Base-by-base conservation (phyloP, 2,888 invertebrate genomes). In the Micoletzkya japonica region DNA sequence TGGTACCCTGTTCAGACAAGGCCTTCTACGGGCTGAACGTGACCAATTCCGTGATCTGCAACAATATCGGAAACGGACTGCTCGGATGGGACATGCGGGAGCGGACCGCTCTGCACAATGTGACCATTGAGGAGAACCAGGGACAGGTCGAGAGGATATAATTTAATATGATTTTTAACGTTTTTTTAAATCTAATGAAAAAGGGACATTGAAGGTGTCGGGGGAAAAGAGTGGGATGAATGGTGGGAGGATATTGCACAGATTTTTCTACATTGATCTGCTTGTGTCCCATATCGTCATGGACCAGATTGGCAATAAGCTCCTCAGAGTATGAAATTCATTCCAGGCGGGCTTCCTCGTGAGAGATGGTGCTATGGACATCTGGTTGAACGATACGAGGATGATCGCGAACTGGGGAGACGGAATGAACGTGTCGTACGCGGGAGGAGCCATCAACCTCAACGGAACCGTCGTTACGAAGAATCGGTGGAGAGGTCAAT, bases 341-440 rank as follows among this genome's bases (percentile, higher is more conserved):
- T 32, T 14, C 7, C 57, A 67, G 67, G 67, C 67, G 2, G 67
- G 67, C 24, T 67, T 82, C 34, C 70, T 74, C 82, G 90, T 98
- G 1, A 90, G 91, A 1, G 92, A 91, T 79, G 98, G 97, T 2
- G 94, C 92, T 0, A 94, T 94, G 1, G 95, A 96, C 86, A 90
- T 98, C 0, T 95, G 96, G 86, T 89, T 98, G 2, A 95, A 96
- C 28, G 91, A 92, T 80, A 93, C 94, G 4, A 49, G 60, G 26
- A 26, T 60, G 6, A 52, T 70, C 26, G 92, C 93, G 79, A 98
- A 98, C 86, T 90, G 91, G 84, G 95, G 94, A 1, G 94, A 94
- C 83, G 98, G 97, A 0, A 89, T 98, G 14, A 98, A 98, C 86
- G 91, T 98, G 17, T 95, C 95, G 0, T 93, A 93, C 73, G 92